These are phyloP conservation scores for Puma concolor DNA, from an alignment of 2,113 vertebrate genomes.

Conservation along the genomic window DNA sequence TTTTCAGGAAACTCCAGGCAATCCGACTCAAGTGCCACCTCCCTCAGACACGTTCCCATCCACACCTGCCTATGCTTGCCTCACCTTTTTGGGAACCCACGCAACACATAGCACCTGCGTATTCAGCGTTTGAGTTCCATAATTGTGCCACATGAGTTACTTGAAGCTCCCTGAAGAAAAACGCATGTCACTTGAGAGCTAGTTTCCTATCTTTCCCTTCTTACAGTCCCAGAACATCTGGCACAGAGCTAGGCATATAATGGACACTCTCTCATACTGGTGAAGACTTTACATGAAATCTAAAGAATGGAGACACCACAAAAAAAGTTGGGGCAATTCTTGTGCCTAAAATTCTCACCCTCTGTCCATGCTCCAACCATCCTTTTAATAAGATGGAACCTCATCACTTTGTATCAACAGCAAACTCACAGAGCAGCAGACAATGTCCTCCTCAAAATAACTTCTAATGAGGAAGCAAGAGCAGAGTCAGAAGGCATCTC, in stretches of 20 bases:
- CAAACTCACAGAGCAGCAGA: constrained; percentile 17
- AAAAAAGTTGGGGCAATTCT: background rate
- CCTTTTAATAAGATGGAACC: background rate
- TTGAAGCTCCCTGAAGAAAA: constrained; percentile 25
- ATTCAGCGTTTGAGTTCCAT: background rate
- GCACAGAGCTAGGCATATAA: background rate
- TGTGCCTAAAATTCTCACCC: background rate
- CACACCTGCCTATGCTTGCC: background rate
- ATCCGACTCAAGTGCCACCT: background rate
- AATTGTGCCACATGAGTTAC: background rate
- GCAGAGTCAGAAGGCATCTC: background rate
- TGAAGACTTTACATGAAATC: constrained; percentile 1
- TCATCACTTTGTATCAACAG: constrained; percentile 25
- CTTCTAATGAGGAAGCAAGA: background rate
- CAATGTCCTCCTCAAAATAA: background rate
- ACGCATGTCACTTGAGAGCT: background rate
- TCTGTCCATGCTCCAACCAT: background rate
- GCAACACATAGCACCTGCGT: background rate
- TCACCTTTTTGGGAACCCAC: background rate
- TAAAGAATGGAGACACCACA: background rate
- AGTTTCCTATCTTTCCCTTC: background rate
- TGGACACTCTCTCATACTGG: background rate
- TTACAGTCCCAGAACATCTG: background rate
- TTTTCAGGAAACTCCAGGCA: background rate
- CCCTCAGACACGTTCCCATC: background rate